A percentile compares a stretch with the other conserved stretches of the same genome.
These are phyloP conservation scores for Tinea trinotella DNA, from an alignment of 2,888 invertebrate species.

Conservation along the genomic window DNA sequence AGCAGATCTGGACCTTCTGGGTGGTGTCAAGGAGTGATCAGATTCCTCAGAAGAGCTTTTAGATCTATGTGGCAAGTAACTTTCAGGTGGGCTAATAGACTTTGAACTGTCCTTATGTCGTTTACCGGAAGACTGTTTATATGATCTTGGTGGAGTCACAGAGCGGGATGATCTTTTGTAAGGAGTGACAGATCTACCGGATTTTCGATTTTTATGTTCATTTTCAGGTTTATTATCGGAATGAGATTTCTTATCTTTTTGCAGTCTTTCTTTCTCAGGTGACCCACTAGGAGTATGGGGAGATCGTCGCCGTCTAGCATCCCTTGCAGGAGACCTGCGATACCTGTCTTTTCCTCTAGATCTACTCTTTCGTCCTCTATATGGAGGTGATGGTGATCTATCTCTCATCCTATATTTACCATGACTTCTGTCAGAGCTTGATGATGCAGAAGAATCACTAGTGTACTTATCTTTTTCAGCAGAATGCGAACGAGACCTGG, in stretches of 20 bases:
- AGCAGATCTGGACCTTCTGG: slow-evolving; percentile 28
- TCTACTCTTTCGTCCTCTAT: slow-evolving; percentile 25
- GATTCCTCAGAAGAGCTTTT: background rate
- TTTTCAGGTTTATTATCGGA: slow-evolving; percentile 37
- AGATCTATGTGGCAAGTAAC: slow-evolving; percentile 30
- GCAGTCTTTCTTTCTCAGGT: slow-evolving; percentile 27
- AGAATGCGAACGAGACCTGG: slow-evolving; percentile 39
- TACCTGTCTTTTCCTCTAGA: background rate
- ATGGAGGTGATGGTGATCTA: slow-evolving; percentile 37
- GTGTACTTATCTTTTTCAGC: slow-evolving; percentile 30
- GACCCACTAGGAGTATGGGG: background rate
- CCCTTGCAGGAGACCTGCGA: background rate
- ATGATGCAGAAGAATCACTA: slow-evolving; percentile 43
- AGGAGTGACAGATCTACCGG: background rate
- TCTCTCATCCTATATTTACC: slow-evolving; percentile 29
- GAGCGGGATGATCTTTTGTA: slow-evolving; percentile 6
- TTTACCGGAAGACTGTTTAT: background rate
- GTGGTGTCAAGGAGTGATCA: background rate
- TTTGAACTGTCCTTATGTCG: slow-evolving; percentile 35
- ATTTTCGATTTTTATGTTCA: background rate
- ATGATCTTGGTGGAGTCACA: background rate
- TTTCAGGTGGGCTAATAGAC: slow-evolving; percentile 55
- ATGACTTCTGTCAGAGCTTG: slow-evolving; percentile 40
- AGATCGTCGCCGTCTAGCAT: background rate
- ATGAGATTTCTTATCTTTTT: slow-evolving; percentile 31